These are phyloP conservation scores for Melinaea menophilus DNA, from an alignment of 2,888 invertebrate genomes.

Conservation along the genomic window DNA sequence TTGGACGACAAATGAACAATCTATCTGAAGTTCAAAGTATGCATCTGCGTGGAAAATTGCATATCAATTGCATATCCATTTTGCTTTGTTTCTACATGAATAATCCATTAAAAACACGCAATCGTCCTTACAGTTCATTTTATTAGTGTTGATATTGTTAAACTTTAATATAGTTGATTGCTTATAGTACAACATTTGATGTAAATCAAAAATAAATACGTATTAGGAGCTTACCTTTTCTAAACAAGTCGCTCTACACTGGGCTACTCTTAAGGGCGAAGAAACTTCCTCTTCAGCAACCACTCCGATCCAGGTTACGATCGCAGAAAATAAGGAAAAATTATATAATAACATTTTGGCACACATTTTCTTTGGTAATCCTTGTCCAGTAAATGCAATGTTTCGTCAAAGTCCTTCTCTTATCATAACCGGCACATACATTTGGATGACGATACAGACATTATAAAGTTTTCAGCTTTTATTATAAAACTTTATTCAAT, in stretches of 20 bases:
- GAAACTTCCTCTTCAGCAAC: slow-evolving; percentile 82
- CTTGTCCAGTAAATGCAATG: slow-evolving; percentile 48
- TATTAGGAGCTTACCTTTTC: slow-evolving; percentile 76
- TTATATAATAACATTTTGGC: slow-evolving; percentile 77
- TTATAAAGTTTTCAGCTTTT: slow-evolving; percentile 57
- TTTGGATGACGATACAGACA: slow-evolving; percentile 47
- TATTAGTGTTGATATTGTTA: not conserved
- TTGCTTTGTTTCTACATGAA: slow-evolving; percentile 5
- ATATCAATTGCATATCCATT: slow-evolving; percentile 21
- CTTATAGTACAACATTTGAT: not conserved
- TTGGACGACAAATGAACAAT: slow-evolving; percentile 49
- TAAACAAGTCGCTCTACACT: slow-evolving; percentile 84
- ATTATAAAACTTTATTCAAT: slow-evolving; percentile 39
- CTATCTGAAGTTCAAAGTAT: slow-evolving; percentile 32
- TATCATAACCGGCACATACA: slow-evolving; percentile 70
- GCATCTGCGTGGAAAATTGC: slow-evolving; percentile 29
- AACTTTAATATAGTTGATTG: not conserved
- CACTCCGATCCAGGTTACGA: slow-evolving; percentile 73
- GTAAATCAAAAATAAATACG: not conserved
- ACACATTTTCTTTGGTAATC: slow-evolving; percentile 77
- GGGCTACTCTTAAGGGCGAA: slow-evolving; percentile 83
- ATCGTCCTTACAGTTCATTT: not conserved
- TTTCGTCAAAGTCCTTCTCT: slow-evolving; percentile 54
- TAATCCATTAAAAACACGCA: not conserved
- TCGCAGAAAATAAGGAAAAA: slow-evolving; percentile 67